Conservation (phyloP, 2,113 vertebrate species). For the Synchiropus splendidus region DNA sequence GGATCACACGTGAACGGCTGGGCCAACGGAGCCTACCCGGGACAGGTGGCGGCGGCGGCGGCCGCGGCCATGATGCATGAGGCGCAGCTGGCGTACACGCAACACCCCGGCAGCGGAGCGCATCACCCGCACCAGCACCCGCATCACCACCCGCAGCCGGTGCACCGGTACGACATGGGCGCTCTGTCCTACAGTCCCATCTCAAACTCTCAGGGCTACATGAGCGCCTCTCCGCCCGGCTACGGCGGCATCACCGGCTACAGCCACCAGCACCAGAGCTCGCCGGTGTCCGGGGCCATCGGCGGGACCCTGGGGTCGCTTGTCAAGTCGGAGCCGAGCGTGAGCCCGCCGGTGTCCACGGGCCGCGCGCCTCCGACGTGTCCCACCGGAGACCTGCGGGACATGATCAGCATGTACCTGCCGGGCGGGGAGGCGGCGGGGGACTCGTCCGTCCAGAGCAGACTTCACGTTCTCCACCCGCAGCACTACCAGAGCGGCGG, state of each 20-base stretch:
- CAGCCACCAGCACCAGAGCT: constrained; percentile 72
- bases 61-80: constrained; percentile 97
- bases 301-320: constrained; percentile 79
- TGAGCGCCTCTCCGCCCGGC: constrained; percentile 86
- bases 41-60: constrained; percentile 83
- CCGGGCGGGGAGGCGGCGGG: constrained; percentile 81
- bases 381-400: constrained; percentile 87
- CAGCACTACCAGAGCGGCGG: constrained; percentile 89
- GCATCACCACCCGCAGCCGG: constrained; percentile 73
- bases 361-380: constrained; percentile 75
- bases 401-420: constrained; percentile 99
- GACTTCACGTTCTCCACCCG: constrained; percentile 83
- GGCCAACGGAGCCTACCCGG: constrained; percentile 88
- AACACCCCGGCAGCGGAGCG: constrained; percentile 79
- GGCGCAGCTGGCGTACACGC: constrained; percentile 89
- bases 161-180: constrained; percentile 91
- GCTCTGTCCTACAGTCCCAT: constrained; percentile 89
- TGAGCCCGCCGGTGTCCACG: constrained; percentile 81
- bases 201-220: constrained; percentile 89
- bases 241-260: constrained; percentile 84
- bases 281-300: constrained; percentile 76
- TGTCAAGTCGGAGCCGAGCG: constrained; percentile 88
- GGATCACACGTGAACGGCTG: constrained; percentile 92
- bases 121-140: constrained; percentile 75
- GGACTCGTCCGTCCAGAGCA: constrained; percentile 79